A percentile compares a stretch with the other conserved stretches of the same genome.
These are phyloP conservation scores for Achatina immaculata DNA, from an alignment of 1,140 invertebrate genomes.

Conservation along the genomic window DNA sequence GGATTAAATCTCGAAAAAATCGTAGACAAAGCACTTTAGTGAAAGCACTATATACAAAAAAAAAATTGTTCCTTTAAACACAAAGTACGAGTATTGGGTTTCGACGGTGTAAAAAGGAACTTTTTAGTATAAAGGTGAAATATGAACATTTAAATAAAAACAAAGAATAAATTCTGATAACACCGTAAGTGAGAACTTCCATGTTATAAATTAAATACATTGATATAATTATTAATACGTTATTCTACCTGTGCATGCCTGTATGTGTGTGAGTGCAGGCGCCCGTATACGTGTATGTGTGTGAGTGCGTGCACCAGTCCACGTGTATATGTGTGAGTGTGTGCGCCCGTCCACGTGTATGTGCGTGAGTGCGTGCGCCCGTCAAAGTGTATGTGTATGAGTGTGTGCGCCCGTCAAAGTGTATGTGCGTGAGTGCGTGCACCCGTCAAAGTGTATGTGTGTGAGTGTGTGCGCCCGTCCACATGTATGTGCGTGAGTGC, in stretches of 20 bases:
- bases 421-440: not conserved
- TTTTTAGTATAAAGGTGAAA: no score
- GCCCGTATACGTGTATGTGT: not conserved
- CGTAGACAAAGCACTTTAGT: no score
- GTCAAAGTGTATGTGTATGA: not conserved
- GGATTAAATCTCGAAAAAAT: no score
- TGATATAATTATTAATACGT: not conserved
- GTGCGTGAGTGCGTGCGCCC: not conserved
- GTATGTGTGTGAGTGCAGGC: not conserved
- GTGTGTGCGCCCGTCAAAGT: not conserved
- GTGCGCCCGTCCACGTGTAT: not conserved
- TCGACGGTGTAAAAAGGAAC: no score
- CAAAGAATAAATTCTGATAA: no score
- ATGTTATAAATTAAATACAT: no score
- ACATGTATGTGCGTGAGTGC: no score
- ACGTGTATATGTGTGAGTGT: not conserved
- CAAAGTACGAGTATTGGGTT: no score
- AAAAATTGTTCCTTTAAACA: no score
- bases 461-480: slow-evolving; percentile 2
- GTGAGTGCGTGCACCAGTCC: not conserved
- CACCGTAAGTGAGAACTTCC: no score
- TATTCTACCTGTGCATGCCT: not conserved
- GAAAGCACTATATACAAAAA: no score
- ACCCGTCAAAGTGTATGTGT: not conserved
- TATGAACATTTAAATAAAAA: no score